Evolutionary conservation across 2,113 vertebrate genomes (phyloP), one percentile per base, ranked within the genome.

Genomic region (Sclerurus mexicanus): DNA sequence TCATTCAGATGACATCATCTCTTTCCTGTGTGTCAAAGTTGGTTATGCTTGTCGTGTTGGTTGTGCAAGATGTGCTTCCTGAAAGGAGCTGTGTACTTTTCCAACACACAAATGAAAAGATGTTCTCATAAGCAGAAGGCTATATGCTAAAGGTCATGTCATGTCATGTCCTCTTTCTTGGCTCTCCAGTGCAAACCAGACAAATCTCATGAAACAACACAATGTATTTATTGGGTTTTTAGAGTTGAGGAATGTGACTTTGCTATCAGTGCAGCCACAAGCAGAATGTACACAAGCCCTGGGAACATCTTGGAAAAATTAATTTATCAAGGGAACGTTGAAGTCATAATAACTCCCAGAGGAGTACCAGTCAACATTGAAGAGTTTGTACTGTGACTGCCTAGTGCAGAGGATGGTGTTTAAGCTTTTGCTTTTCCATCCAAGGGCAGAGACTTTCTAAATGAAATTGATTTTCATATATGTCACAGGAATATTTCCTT

Each of bases 301-400:
- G 97, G 95, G 97, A 98, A 98, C 78, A 81, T 95, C 58, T 90
- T 21, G 10, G 67, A 81, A 82, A 93, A 89, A 58, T 76, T 74
- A 93, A 84, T 89, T 90, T 92, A 62, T 93, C 84, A 89, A 63
- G 55, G 62, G 88, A 89, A 92, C 50, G 47, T 33, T 72, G 60
- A 58, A 95, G 42, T 84, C 89, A 55, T 84, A 82, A 77, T 30
- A 93, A 47, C 37, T 93, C 94, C 56, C 92, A 88, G 23, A 80
- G 60, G 89, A 92, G 15, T 64, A 55, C 21, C 75, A 58, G 59
- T 84, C 53, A 84, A 55, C 46, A 37, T 75, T 88, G 63, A 94
- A 87, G 9, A 50, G 67, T 78, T 77, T 33, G 0, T 91, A 33
- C 31, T 91, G 64, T 73, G 53, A 76, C 78, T 80, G 59, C 19